These are phyloP conservation scores for Atta cephalotes DNA, from an alignment of 1,140 invertebrate genomes.

Conservation along the genomic window DNA sequence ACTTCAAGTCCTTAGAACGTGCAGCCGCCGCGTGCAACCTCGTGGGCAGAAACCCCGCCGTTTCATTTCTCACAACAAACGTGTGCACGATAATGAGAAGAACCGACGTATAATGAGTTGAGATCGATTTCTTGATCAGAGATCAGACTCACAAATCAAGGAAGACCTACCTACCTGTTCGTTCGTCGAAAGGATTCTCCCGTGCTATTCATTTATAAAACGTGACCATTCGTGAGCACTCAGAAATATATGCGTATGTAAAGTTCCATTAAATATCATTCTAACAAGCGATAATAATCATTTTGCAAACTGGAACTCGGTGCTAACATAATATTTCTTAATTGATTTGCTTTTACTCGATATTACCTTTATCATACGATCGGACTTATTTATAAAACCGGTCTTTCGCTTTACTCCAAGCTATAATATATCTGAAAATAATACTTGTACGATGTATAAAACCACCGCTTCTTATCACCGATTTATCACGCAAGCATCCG, in stretches of 20 bases:
- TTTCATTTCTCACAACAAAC: constrained; percentile 68
- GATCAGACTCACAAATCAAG: constrained; percentile 73
- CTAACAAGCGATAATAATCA: neutral
- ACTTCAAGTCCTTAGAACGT: constrained; percentile 51
- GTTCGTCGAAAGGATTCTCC: constrained; percentile 64
- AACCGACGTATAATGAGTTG: constrained; percentile 72
- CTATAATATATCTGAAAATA: neutral
- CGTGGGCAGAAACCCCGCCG: constrained; percentile 40
- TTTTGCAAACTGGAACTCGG: neutral
- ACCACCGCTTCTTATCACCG: neutral
- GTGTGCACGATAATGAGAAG: constrained; percentile 71
- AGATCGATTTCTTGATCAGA: constrained; percentile 69
- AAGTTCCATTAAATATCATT: neutral
- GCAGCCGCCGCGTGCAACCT: constrained; percentile 63
- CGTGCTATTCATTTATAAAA: constrained; percentile 23
- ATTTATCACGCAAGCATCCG: constrained; percentile 13
- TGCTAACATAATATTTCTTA: constrained; percentile 3
- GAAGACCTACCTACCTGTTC: constrained; percentile 67
- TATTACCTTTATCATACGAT: neutral
- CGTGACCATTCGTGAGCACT: constrained; percentile 12
- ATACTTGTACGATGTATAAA: constrained; percentile 2
- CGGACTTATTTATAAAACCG: constrained; percentile 16
- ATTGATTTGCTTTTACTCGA: constrained; percentile 20
- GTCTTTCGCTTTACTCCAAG: neutral
- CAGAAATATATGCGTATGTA: neutral